Conservation (phyloP, 2,113 vertebrate genomes). For the Macrotis lagotis region DNA sequence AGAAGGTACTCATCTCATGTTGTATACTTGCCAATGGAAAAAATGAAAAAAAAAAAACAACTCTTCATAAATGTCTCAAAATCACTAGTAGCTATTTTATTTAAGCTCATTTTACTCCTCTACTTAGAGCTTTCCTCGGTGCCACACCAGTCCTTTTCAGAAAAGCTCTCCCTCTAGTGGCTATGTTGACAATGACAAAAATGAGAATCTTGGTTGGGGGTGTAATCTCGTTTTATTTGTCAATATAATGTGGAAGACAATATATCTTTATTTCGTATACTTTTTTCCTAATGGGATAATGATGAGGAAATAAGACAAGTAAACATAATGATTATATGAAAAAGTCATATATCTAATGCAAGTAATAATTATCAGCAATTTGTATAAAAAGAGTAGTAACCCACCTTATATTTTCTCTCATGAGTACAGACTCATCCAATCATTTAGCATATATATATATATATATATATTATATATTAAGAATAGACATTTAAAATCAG, state of each 20-base stretch:
- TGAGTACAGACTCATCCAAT: no score
- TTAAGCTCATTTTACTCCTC: background rate
- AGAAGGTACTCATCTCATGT: background rate
- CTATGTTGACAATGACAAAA: slow-evolving; percentile 2
- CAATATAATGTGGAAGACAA: background rate
- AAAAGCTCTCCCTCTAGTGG: slow-evolving; percentile 66
- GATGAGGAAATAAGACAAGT: background rate
- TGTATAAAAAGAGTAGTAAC: no score
- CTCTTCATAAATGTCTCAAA: background rate
- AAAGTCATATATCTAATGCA: no score
- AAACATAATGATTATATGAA: no score
- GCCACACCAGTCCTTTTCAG: slow-evolving; percentile 40
- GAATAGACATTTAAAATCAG: no score
- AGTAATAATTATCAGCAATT: no score
- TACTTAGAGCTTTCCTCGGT: background rate
- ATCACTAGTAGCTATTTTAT: background rate
- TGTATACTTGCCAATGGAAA: background rate
- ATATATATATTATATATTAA: no score
- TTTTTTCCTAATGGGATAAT: background rate
- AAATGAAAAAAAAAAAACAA: no score
- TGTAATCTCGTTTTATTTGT: background rate
- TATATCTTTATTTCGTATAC: background rate
- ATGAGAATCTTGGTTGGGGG: background rate
- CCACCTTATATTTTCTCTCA: no score
- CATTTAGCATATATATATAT: no score